Evolutionary conservation across 2,797 vertebrate species (phyloP), one percentile per base, ranked within the genome.

Genomic region (Nannoperca obscura): DNA sequence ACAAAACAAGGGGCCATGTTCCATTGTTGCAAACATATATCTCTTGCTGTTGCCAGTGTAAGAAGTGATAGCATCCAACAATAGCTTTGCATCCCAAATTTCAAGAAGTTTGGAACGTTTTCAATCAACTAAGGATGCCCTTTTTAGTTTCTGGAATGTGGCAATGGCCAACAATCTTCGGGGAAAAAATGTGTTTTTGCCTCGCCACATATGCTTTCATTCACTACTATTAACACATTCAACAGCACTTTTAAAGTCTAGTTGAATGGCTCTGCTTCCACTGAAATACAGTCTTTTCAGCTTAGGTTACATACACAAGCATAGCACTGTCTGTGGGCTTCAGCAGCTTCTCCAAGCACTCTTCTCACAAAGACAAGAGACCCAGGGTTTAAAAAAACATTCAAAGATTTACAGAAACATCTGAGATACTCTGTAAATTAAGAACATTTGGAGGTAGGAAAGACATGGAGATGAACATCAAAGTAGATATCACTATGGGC

Each of bases 31-130:
- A 7, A 88, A 80, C 71, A 84, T 80, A 78, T 77, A 86, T 87
- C 53, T 60, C 62, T 55, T 68, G 22, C 69, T 19, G 73, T 46
- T 82, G 84, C 82, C 84, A 90, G 78, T 65, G 74, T 75, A 63
- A 78, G 65, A 85, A 84, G 75, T 61, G 78, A 84, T 80, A 71
- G 60, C 80, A 83, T 86, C 52, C 66, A 47, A 89, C 84, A 80
- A 66, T 74, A 84, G 68, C 55, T 64, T 58, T 4, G 62, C 61
- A 81, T 80, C 78, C 77, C 57, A 55, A 66, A 71, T 88, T 50
- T 75, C 52, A 78, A 76, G 70, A 64, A 55, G 65, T 81, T 86
- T 87, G 90, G 84, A 79, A 54, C 19, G 1, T 57, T 84, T 86
- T 89, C 70, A 86, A 62, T 81, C 60, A 62, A 66, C 59, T 81